These are phyloP conservation scores for Pagrus major DNA, from an alignment of 2,113 vertebrate species.

Conservation along the genomic window DNA sequence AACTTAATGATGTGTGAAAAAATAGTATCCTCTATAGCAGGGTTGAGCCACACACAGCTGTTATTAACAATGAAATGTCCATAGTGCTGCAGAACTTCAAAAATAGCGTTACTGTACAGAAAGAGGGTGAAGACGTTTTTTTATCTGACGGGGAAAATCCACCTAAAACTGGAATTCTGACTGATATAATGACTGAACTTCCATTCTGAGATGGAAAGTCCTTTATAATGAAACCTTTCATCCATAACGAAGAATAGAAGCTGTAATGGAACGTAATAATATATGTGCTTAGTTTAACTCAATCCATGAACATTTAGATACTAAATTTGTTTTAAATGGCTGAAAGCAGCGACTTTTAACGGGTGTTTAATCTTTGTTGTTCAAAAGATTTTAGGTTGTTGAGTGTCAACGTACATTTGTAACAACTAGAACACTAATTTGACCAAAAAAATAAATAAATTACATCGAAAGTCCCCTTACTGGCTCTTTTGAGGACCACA, in stretches of 20 bases:
- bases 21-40: constrained; percentile 61
- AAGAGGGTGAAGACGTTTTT: neutral
- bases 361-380: neutral
- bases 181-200: neutral
- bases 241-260: neutral
- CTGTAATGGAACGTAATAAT: neutral
- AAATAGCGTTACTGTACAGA: neutral
- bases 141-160: constrained; percentile 19
- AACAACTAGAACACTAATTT: neutral
- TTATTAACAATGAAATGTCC: constrained; percentile 29
- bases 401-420: neutral
- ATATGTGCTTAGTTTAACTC: neutral
- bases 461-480: neutral
- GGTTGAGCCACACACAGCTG: constrained; percentile 55
- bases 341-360: neutral
- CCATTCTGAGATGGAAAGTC: neutral
- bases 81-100: constrained; percentile 10
- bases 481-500: too few relatives aligned
- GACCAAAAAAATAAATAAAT: neutral
- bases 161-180: neutral
- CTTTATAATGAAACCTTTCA: neutral
- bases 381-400: neutral
- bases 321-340: neutral
- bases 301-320: neutral
- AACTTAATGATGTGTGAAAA: constrained; percentile 74